These are phyloP conservation scores for Athene noctua DNA, from an alignment of 2,113 vertebrate species.

Conservation along the genomic window DNA sequence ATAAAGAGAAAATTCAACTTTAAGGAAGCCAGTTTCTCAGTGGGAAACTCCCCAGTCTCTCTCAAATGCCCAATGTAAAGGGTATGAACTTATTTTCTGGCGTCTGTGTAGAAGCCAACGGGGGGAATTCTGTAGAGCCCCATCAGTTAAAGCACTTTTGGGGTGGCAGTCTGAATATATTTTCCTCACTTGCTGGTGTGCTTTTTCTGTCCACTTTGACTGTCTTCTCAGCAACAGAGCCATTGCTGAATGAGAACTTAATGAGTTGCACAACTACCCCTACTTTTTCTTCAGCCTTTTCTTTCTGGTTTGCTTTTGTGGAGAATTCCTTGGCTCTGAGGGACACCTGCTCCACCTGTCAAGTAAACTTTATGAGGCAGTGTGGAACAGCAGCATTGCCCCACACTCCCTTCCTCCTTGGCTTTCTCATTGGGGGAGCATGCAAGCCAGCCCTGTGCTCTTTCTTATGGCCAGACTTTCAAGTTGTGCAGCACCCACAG, in stretches of 20 bases:
- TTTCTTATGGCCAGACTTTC: neutral
- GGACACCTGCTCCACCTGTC: neutral
- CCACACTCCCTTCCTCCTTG: neutral
- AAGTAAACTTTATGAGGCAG: fast-evolving
- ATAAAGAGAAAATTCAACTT: conserved; percentile 64
- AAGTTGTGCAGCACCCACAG: neutral
- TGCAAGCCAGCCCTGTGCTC: neutral
- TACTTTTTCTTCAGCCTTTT: neutral
- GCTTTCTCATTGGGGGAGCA: neutral
- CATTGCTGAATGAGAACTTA: neutral
- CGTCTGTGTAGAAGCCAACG: neutral
- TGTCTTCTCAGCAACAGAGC: neutral
- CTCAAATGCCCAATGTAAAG: neutral
- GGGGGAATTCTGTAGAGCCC: neutral
- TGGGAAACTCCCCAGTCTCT: conserved; percentile 5
- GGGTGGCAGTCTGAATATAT: neutral
- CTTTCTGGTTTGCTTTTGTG: neutral
- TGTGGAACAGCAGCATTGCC: neutral
- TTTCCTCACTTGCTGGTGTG: neutral
- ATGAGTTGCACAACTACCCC: neutral
- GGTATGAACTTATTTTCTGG: conserved; percentile 1
- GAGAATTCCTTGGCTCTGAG: neutral
- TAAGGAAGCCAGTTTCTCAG: conserved; percentile 17
- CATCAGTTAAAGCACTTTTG: neutral
- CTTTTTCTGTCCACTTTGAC: neutral